Conservation (phyloP, 2,888 invertebrate species). For the Antheraea assamensis region DNA sequence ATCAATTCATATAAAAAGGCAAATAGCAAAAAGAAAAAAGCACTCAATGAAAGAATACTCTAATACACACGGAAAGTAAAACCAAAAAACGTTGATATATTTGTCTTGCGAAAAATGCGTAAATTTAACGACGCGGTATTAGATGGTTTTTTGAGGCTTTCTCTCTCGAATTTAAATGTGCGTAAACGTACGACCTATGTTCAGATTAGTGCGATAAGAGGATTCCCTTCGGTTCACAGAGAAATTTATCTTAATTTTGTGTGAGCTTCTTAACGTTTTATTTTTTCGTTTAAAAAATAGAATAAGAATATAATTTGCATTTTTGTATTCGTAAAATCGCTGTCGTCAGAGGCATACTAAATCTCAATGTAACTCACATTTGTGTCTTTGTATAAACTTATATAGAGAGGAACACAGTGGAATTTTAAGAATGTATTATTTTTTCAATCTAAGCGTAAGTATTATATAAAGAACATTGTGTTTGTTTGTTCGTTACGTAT, state of each 20-base stretch:
- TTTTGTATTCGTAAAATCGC: neutral
- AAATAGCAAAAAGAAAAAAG: too few species aligned
- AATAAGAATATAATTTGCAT: neutral
- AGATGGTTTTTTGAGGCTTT: conserved; percentile 12
- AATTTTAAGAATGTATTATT: too few species aligned
- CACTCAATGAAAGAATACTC: neutral
- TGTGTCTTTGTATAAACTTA: neutral
- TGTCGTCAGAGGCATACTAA: neutral
- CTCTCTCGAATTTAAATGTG: conserved; percentile 23
- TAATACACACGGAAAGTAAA: neutral
- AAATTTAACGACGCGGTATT: neutral
- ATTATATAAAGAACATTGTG: too few species aligned
- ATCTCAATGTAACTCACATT: neutral
- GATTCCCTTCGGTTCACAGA: conserved; percentile 13
- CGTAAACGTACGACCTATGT: conserved; percentile 23
- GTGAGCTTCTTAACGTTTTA: conserved; percentile 7
- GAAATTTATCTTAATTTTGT: conserved; percentile 23
- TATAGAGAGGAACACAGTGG: neutral
- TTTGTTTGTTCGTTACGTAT: too few species aligned
- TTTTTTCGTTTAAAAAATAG: neutral
- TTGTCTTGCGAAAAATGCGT: neutral
- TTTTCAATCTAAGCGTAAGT: too few species aligned
- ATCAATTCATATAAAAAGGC: too few species aligned
- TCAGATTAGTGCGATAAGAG: conserved; percentile 24
- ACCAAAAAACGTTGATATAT: neutral